These are phyloP conservation scores for Tragelaphus imberbis DNA, from an alignment of 2,113 vertebrate species.

Conservation along the genomic window DNA sequence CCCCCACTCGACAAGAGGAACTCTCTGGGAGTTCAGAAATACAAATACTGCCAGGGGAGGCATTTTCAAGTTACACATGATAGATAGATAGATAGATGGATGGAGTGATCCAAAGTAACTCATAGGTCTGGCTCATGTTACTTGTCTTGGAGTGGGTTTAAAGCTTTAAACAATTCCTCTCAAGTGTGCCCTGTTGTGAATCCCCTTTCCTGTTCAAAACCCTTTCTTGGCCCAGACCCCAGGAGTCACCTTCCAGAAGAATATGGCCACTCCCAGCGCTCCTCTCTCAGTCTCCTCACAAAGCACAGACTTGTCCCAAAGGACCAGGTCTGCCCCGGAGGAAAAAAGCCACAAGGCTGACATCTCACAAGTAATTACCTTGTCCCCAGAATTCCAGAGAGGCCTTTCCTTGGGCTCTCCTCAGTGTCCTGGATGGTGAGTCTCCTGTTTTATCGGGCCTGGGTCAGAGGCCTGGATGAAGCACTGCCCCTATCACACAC, in stretches of 20 bases:
- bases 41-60: not conserved
- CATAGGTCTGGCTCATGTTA: not conserved
- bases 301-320: not conserved
- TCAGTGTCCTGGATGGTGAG: not conserved
- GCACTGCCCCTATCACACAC: not conserved
- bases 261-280: not conserved
- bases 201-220: conserved; percentile 44
- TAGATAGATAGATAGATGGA: not conserved
- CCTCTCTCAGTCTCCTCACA: not conserved
- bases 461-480: not conserved
- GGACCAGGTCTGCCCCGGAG: not conserved
- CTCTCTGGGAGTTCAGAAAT: not conserved
- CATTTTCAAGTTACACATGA: conserved; percentile 23
- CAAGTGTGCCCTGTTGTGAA: conserved; percentile 31
- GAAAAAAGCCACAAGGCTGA: not conserved
- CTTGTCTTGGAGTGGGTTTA: not conserved
- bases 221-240: conserved; percentile 20
- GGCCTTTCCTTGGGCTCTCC: not conserved
- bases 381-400: not conserved
- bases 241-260: conserved; percentile 41
- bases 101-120: not conserved
- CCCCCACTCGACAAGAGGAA: not conserved
- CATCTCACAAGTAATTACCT: not conserved
- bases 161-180: conserved; percentile 49
- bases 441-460: not conserved